Evolutionary conservation across 2,888 invertebrate genomes (phyloP).

Genomic region (Fabriciana adippe): DNA sequence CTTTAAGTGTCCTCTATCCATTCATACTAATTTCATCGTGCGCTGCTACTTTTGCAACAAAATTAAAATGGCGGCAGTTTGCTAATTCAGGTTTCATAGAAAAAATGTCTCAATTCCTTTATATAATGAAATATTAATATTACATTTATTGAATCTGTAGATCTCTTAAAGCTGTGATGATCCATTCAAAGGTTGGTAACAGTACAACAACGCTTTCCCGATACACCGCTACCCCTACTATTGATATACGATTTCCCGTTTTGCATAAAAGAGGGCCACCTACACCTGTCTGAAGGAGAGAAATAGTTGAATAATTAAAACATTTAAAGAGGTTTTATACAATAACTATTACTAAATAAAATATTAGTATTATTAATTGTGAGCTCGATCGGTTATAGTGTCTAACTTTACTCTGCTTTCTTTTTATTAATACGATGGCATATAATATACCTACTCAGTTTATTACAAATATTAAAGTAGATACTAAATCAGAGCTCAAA

Average conservation of each 20-base stretch:
- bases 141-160: slow-evolving; percentile 26
- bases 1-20: no score
- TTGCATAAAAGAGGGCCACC: slow-evolving; percentile 68
- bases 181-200: slow-evolving; percentile 59
- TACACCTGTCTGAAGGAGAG: slow-evolving; percentile 60
- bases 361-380: no score
- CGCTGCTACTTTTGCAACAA: no score
- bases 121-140: not conserved
- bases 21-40: no score
- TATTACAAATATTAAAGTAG: no score
- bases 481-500: no score
- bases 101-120: not conserved
- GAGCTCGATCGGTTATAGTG: no score
- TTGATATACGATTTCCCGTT: slow-evolving; percentile 48
- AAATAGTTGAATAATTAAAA: slow-evolving; percentile 19
- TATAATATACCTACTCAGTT: no score
- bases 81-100: not conserved
- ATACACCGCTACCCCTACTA: slow-evolving; percentile 63
- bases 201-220: slow-evolving; percentile 59
- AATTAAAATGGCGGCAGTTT: no score
- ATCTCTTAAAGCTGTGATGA: slow-evolving; percentile 33
- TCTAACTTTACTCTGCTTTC: no score
- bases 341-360: not conserved
- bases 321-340: not conserved
- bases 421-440: no score